phyloP scores from a whole-genome alignment of 2,888 invertebrate species.

The Spodoptera picta region DNA sequence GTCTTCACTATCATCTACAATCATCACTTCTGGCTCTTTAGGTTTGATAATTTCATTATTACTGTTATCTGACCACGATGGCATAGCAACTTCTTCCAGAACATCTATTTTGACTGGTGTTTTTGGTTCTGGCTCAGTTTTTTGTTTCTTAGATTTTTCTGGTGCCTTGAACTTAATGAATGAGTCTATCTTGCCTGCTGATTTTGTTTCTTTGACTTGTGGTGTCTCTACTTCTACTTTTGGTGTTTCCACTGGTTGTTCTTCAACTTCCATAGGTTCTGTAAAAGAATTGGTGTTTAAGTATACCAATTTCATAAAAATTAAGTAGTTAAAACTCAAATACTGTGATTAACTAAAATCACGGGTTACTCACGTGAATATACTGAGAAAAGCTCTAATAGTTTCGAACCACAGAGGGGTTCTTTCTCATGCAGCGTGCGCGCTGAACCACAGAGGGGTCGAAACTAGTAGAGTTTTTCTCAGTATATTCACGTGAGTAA shows the following conservation, averaged over 20 bases:
- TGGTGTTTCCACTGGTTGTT: slow-evolving; percentile 48
- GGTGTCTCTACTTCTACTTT: slow-evolving; percentile 51
- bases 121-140: slow-evolving; percentile 65
- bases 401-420: too few relatives aligned
- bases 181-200: slow-evolving; percentile 70
- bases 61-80: slow-evolving; percentile 86
- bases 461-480: too few relatives aligned
- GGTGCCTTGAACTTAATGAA: slow-evolving; percentile 82
- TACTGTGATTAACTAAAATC: too few relatives aligned
- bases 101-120: slow-evolving; percentile 81
- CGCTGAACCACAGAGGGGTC: too few relatives aligned
- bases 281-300: slow-evolving; percentile 28
- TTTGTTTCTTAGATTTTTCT: slow-evolving; percentile 73
- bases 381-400: too few relatives aligned
- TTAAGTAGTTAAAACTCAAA: too few relatives aligned
- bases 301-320: too few relatives aligned
- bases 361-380: too few relatives aligned
- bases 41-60: slow-evolving; percentile 76
- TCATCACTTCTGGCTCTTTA: slow-evolving; percentile 57
- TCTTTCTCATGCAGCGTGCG: too few relatives aligned
- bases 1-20: slow-evolving; percentile 86
- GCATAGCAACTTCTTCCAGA: slow-evolving; percentile 83
- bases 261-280: slow-evolving; percentile 73
- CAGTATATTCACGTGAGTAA: too few relatives aligned
- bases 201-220: slow-evolving; percentile 55